Evolutionary conservation across 2,113 vertebrate genomes (phyloP), one percentile per base, ranked within the genome.

Genomic region (Syrrhaptes paradoxus): DNA sequence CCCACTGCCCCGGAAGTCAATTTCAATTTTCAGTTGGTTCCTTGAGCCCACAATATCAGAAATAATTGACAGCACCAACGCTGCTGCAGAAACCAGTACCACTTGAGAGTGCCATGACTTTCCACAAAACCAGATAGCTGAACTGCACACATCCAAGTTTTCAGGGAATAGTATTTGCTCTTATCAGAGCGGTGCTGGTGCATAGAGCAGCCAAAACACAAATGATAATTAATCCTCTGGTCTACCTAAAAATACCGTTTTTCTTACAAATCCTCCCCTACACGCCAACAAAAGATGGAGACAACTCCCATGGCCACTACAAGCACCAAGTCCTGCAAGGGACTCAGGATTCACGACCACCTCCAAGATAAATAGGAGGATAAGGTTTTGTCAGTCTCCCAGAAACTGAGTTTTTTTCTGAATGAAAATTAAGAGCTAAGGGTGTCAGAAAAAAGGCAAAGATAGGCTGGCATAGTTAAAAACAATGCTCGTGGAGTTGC

Each of bases 271-370:
- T 58, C 17, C 52, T 92, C 72, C 29, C 29, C 77, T 38, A 18
- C 26, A 17, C 1, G 1, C 24, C 52, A 70, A 17, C 19, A 57
- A 49, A 29, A 38, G 38, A 41, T 25, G 45, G 45, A 82, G 24
- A 17, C 32, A 65, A 41, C 32, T 52, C 17, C 25, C 5, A 1
- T 1, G 4, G 45, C 24, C 72, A 20, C 10, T 29, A 48, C 6
- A 55, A 59, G 20, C 11, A 29, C 38, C 6, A 2, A n/a, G n/a
- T 9, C 52, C 20, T 28, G 12, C 31, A 46, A 29, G 11, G 19
- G 15, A 51, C 55, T 48, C 4, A 1, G 55, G 34, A 49, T 43
- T 57, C 58, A 11, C 3, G 1, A 31, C 20, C 1, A 0, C 21
- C 58, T 11, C n/a, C 0, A 3, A 68, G 20, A 18, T 29, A 52